Evolutionary conservation across 1,140 invertebrate species (phyloP), one percentile per base, ranked within the genome.

Genomic region (Paralvinella palmiformis): DNA sequence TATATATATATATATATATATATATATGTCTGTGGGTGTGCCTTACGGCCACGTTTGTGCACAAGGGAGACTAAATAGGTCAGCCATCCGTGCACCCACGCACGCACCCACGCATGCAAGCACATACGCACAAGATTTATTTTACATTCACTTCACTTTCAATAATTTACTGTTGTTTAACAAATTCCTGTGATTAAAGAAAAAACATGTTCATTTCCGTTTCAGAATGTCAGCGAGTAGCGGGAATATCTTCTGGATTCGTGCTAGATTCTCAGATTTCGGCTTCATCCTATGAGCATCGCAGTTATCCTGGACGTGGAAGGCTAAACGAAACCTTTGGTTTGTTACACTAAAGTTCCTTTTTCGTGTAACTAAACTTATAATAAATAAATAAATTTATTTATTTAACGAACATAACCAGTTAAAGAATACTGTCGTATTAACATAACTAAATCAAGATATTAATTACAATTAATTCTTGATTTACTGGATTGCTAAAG

Each of bases 231-330:
- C 22, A 31, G 17, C 67, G 70, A 52, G 63, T 60, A 15, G 20
- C 71, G 17, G 73, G 73, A 10, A 63, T 74, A 27, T 44, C 66
- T 17, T 68, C 36, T 57, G 73, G 70, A 33, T 62, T 69, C 17
- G 66, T 74, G 1, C 58, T 67, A 32, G 73, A 72, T 32, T 59
- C 52, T 15, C 62, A 67, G 44, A 55, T 74, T 4, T 60, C 63
- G 4, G 70, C 66, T 0, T 73, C 73, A 13, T 72, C 71, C 4
- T 24, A 64, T 22, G 27, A 27, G 36, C n/a, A 60, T 2, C 20
- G 53, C 13, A 68, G 68, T 65, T 50, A 59, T 32, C 58, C 62
- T 27, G 64, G 58, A 1, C 36, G 67, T 27, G 53, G 53, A 17
- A 56, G 67, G 33, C 53, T 72, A 37, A 71, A 67, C 53, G 64